A percentile compares a stretch with the other conserved stretches of the same genome.
phyloP scores from a whole-genome alignment of 2,113 vertebrate species.

The Centrocercus urophasianus region DNA sequence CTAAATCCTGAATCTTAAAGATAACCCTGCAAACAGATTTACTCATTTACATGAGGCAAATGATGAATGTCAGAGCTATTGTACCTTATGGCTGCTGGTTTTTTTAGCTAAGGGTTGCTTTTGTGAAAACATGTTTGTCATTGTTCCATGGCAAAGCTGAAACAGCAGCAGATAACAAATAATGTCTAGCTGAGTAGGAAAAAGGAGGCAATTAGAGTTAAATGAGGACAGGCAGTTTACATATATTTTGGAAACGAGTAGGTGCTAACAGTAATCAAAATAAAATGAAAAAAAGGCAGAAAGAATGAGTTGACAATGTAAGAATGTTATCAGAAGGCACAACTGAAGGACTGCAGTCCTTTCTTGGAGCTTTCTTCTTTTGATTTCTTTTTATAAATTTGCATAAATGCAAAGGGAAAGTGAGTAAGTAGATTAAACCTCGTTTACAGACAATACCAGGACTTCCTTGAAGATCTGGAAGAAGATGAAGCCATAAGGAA shows the following conservation, averaged over 20 bases:
- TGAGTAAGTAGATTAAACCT: background rate
- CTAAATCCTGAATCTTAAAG: background rate
- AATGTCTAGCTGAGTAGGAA: background rate
- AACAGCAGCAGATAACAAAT: background rate
- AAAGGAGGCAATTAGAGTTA: background rate
- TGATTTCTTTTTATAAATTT: background rate
- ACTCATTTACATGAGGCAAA: no score
- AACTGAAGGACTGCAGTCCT: background rate
- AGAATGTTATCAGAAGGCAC: background rate
- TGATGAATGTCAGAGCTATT: rapidly evolving
- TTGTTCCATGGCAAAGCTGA: background rate
- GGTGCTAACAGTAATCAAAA: background rate
- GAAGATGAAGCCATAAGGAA: conserved; percentile 96
- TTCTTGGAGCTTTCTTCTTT: background rate
- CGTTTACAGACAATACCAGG: conserved; percentile 90
- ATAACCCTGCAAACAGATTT: background rate
- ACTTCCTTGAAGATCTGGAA: conserved; percentile 98
- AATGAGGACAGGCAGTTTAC: background rate
- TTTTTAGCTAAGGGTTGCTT: background rate
- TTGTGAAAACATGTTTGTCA: background rate
- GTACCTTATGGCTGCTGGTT: background rate
- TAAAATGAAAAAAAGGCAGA: background rate
- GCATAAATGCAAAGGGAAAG: background rate
- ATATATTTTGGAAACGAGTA: background rate
- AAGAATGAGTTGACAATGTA: background rate